Base-by-base conservation (phyloP, 2,797 vertebrate genomes). In the Sebastes dallii region DNA sequence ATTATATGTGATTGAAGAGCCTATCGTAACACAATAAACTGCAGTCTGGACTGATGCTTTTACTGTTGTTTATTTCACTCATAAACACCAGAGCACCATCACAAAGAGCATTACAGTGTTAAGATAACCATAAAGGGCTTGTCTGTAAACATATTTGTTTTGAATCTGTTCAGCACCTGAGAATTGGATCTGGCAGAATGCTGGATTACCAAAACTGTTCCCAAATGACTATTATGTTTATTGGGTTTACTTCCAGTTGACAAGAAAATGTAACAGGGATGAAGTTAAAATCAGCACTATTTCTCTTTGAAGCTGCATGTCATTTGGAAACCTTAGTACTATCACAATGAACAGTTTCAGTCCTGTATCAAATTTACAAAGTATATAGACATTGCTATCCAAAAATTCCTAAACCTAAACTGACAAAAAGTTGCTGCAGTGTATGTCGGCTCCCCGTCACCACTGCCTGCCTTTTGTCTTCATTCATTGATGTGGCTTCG, bases 401-500 rank as follows among this genome's bases (percentile, higher is more conserved):
- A 32, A 52, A 12, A 32, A 20, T n/a, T 32, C 27, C 20, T 32
- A 32, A 32, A 32, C 30, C 20, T 42, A 61, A 62, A 76, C 6
- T 59, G 34, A 24, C 30, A 34, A 16, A 66, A 75, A 66, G 70
- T 76, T 66, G 12, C 58, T 60, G 25, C 9, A 13, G 14, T 42
- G 25, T 67, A 4, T 42, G 29, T 52, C 69, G 36, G 73, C 32
- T 67, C 42, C 24, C 25, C 20, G 3, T 70, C 16, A 11, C 66
- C 65, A 12, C 68, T 62, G 52, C 55, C n/a, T 3, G 13, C 52
- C 64, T 66, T 69, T 61, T 61, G 72, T 77, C 77, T 67, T 30
- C 18, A 11, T n/a, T n/a, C 80, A 14, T 9, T 59, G 77, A 76
- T 72, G 71, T 60, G 65, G 55, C 70, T 64, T 54, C 2, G 67